These are phyloP conservation scores for Heterochromis multidens DNA, from an alignment of 2,113 vertebrate species.

Conservation along the genomic window DNA sequence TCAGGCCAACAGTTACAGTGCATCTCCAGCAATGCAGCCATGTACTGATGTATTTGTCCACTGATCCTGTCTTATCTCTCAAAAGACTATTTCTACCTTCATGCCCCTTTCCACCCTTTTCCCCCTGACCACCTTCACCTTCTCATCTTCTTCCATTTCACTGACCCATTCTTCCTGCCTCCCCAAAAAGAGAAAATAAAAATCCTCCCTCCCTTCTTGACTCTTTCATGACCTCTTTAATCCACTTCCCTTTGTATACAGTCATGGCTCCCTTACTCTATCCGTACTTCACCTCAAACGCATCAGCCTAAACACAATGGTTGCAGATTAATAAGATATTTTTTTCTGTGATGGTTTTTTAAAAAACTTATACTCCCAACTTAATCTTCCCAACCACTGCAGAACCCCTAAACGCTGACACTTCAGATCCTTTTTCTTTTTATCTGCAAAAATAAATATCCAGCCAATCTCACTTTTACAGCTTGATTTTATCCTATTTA, in stretches of 20 bases:
- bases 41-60: constrained; percentile 34
- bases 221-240: constrained; percentile 40
- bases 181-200: background rate
- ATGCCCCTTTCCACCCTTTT: constrained; percentile 5
- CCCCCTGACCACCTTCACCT: background rate
- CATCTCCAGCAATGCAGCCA: constrained; percentile 43
- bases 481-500: constrained; percentile 26
- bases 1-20: constrained; percentile 30
- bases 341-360: background rate
- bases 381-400: constrained; percentile 1
- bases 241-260: constrained; percentile 13
- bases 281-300: background rate
- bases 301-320: background rate
- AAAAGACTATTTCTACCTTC: constrained; percentile 23
- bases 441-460: background rate
- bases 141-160: background rate
- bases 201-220: background rate
- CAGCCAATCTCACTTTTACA: constrained; percentile 1
- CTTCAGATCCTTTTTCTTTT: constrained; percentile 1
- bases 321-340: constrained; percentile 11
- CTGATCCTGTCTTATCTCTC: constrained; percentile 44
- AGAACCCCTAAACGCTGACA: background rate
- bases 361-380: background rate
- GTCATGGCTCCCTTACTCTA: background rate
- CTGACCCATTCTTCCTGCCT: background rate